These are phyloP conservation scores for Torymus tubicola DNA, from an alignment of 2,888 invertebrate species.

Conservation along the genomic window DNA sequence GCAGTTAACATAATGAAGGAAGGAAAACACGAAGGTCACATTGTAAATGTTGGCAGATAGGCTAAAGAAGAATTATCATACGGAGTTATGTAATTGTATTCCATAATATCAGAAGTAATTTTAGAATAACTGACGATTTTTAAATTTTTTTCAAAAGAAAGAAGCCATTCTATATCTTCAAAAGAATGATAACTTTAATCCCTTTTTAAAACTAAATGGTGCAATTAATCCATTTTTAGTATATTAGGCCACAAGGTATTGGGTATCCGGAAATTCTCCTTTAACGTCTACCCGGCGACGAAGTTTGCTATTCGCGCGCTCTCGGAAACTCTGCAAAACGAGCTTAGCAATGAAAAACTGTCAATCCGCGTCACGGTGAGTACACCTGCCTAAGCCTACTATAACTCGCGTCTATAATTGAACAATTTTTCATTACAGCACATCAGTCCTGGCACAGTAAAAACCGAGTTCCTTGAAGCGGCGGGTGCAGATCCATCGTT, in stretches of 20 bases:
- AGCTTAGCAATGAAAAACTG: slow-evolving; percentile 72
- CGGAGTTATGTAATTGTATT: too few relatives aligned
- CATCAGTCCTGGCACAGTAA: slow-evolving; percentile 44
- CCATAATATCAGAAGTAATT: too few relatives aligned
- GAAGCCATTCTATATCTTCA: too few relatives aligned
- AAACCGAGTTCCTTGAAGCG: slow-evolving; percentile 35
- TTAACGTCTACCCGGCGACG: slow-evolving; percentile 79
- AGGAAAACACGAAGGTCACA: slow-evolving; percentile 60
- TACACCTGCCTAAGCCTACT: neutral
- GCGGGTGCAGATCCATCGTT: slow-evolving; percentile 10
- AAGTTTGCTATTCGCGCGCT: slow-evolving; percentile 80
- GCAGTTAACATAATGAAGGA: slow-evolving; percentile 62
- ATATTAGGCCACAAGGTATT: slow-evolving; percentile 36
- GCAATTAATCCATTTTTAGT: neutral
- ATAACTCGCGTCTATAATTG: neutral
- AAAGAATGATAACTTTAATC: too few relatives aligned
- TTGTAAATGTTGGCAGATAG: slow-evolving; percentile 62
- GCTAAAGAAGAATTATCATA: too few relatives aligned
- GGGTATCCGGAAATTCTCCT: slow-evolving; percentile 43
- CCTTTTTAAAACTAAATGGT: too few relatives aligned
- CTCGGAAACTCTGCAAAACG: slow-evolving; percentile 79
- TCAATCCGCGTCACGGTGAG: slow-evolving; percentile 64
- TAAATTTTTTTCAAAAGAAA: too few relatives aligned
- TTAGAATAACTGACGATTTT: too few relatives aligned
- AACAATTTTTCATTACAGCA: slow-evolving; percentile 20